Evolutionary conservation across 2,888 invertebrate genomes (phyloP), one percentile per base, ranked within the genome.

Genomic region (Matsumyia berberina): DNA sequence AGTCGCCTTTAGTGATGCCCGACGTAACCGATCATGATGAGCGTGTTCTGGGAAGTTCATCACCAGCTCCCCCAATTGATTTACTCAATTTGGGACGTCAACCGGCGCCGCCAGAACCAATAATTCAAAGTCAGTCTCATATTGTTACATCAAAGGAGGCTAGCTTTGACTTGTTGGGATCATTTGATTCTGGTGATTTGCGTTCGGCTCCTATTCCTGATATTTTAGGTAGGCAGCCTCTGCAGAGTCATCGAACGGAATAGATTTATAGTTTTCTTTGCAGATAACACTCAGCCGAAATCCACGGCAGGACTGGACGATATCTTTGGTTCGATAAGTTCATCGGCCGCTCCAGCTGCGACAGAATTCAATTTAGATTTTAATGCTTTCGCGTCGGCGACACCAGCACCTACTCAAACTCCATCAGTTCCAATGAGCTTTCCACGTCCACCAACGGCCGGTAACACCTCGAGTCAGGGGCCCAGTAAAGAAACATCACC

Each of bases 111-210:
- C 88, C 88, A 57, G 85, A 87, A 49, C 86, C 88, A 31, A 76
- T 87, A 35, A 77, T 85, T 12, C 87, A 89, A 42, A 87, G 88
- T 87, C 88, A 90, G n/a, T 86, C 89, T 49, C 89, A 88, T 9
- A 89, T 89, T 88, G 89, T 89, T 42, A 88, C 90, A 72, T 88
- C 89, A 33, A 87, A 87, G 74, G 91, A 91, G 85, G 92, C 93
- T 35, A 94, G 93, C 88, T 93, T 94, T 90, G 94, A 96, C 93
- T 91, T 94, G 67, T 89, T 94, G 19, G 94, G 93, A 0, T 91
- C 91, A 0, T 92, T 92, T 87, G 92, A 91, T 81, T 90, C 89
- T 5, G 88, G 90, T 0, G 91, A 91, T 17, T 89, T 90, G 53
- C 90, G 89, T 7, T 88, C 90, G n/a, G 88, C 89, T 3, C 79